Evolutionary conservation across 2,888 invertebrate genomes (phyloP), one percentile per base, ranked within the genome.

Genomic region (Leptopilina syphax): DNA sequence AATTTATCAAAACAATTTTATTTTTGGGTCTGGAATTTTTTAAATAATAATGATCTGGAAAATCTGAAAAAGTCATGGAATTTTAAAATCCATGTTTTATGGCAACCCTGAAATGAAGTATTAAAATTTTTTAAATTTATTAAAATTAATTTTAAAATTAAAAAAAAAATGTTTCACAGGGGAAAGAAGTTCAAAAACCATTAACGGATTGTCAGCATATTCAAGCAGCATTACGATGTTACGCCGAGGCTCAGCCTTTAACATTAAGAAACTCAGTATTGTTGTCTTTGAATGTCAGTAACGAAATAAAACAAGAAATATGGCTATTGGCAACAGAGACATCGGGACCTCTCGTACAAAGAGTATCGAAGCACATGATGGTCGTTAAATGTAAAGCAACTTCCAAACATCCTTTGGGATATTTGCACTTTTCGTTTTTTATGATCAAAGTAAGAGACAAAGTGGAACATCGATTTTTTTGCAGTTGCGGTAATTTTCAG

Each of bases 351-450:
- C 90, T 96, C 24, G 95, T 96, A 4, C 96, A 96, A 90, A 92
- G 95, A 84, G 94, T 96, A 44, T 95, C 95, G 0, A 95, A 95
- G 88, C 94, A 94, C 87, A 94, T 95, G 57, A 94, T 96, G 94
- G 95, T 94, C 73, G 95, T 96, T 1, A 95, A 95, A 88, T 95
- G 95, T 88, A 94, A 94, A 90, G 93, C 94, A 9, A 94, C 94
- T 77, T 93, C 94, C 0, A 94, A 94, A 83, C 94, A 95, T 88
- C 95, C 95, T 0, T 92, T 96, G 34, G 96, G 96, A 10, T 95
- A 95, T 89, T 92, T 96, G 57, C 96, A 96, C 90, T 94, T 95
- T 88, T 94, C 93, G 85, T 94, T 95, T 87, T 93, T 93, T 87
- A 92, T 92, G 67, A 92, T 92, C n/a, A 93, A 93, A 87, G 88